Base-by-base conservation (phyloP, 2,113 vertebrate genomes). In the Columbina picui region DNA sequence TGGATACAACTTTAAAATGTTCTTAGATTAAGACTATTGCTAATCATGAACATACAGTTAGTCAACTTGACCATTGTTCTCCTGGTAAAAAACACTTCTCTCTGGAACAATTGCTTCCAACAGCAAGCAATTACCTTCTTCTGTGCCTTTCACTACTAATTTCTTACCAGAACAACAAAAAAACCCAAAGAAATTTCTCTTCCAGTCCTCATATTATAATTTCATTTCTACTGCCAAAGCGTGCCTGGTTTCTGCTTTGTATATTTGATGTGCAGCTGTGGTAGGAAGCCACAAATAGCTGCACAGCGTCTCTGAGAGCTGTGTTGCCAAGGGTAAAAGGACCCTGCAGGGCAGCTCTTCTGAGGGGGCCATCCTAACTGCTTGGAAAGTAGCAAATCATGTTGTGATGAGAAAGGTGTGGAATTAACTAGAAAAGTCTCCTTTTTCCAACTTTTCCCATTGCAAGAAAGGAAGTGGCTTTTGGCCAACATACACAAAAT, bases 131-230 rank as follows among this genome's bases (percentile, higher is more conserved):
- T 92, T 90, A 67, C 59, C 34, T 91, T 81, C 47, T 95, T 95
- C 90, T 80, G 68, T 90, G 92, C 80, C 64, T 84, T 91, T 96
- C 92, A 93, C 93, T 93, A 60, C 92, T 90, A 81, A 93, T 94
- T 86, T 94, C 83, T 81, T 86, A 94, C n/a, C 79, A 96, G 94
- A 96, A 94, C 75, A 92, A 93, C 74, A 90, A 91, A 91, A 94
- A 47, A 0, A 45, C 7, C 19, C 43, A 67, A 93, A 87, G 55
- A 73, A 55, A 80, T 38, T 94, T 90, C 53, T 90, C 68, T 85
- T 79, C 52, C 55, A 90, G 43, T 92, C 79, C 52, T 95, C 43
- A 21, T 73, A 91, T 92, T 92, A 83, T 53, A 79, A 82, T 92
- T 94, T 91, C 50, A 47, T 55, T 84, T 61, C 64, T 81, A 30